These are phyloP conservation scores for Leptothorax acervorum DNA, from an alignment of 2,888 invertebrate species.

Conservation along the genomic window DNA sequence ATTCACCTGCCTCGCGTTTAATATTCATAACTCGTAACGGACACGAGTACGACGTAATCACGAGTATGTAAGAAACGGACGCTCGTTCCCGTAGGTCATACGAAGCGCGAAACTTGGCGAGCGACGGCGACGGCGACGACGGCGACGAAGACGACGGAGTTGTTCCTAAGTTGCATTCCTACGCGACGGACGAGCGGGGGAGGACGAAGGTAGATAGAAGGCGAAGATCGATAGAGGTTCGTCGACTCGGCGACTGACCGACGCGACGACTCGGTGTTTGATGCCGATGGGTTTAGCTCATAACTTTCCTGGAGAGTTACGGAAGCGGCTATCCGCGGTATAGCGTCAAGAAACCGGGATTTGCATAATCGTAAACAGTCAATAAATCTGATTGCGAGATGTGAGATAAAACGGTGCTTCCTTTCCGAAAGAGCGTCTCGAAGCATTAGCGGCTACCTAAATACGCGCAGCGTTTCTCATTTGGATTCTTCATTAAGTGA, in stretches of 20 bases:
- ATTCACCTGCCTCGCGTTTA: background rate
- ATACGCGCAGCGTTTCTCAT: background rate
- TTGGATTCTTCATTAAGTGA: background rate
- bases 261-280: slow-evolving; percentile 45
- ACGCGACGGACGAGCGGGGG: slow-evolving; percentile 58
- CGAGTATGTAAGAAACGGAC: background rate
- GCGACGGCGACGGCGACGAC: slow-evolving; percentile 29
- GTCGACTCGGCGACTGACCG: slow-evolving; percentile 73
- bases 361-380: slow-evolving; percentile 45
- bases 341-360: slow-evolving; percentile 26
- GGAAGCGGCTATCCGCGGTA: slow-evolving; percentile 5
- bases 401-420: background rate
- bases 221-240: slow-evolving; percentile 77
- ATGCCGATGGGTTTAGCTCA: slow-evolving; percentile 26
- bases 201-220: slow-evolving; percentile 70
- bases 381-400: slow-evolving; percentile 11
- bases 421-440: background rate
- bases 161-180: slow-evolving; percentile 66
- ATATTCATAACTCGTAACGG: slow-evolving; percentile 51
- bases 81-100: background rate
- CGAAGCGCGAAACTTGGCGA: slow-evolving; percentile 40
- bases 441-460: background rate
- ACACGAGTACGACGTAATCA: background rate
- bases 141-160: background rate
- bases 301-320: slow-evolving; percentile 28